Conservation (phyloP, 2,113 vertebrate genomes). For the Ptilonorhynchus violaceus region DNA sequence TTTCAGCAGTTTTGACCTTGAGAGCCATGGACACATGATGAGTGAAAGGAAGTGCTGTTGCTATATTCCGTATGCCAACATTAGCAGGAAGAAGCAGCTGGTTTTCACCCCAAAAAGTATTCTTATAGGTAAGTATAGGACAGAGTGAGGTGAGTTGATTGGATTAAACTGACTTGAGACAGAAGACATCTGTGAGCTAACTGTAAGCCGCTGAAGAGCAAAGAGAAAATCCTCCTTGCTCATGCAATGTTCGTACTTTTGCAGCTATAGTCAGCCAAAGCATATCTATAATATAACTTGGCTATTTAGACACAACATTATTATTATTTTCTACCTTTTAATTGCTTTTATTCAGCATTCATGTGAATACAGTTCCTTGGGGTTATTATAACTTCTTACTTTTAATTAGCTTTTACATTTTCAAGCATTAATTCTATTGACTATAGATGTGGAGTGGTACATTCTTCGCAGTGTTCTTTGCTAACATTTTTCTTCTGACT, state of each 20-base stretch:
- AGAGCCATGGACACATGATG: conserved; percentile 77
- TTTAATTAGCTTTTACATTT: neutral
- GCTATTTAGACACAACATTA: neutral
- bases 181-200: conserved; percentile 70
- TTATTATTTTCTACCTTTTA: neutral
- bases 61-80: neutral
- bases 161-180: conserved; percentile 71
- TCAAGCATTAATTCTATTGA: neutral
- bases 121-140: conserved; percentile 40
- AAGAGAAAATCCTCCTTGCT: conserved; percentile 51
- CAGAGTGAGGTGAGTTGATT: conserved; percentile 70
- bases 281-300: neutral
- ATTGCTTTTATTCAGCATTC: neutral
- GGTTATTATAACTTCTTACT: neutral
- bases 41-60: conserved; percentile 37
- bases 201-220: conserved; percentile 59
- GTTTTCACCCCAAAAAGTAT: conserved; percentile 22
- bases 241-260: neutral
- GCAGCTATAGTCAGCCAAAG: neutral
- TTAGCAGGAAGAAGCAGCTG: conserved; percentile 56
- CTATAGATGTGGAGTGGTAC: neutral
- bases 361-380: neutral
- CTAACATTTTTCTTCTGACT: neutral
- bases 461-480: neutral
- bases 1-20: conserved; percentile 80